A percentile compares a stretch with the other conserved stretches of the same genome.
phyloP scores from a whole-genome alignment of 2,113 vertebrate species.

The Lagopus muta region DNA sequence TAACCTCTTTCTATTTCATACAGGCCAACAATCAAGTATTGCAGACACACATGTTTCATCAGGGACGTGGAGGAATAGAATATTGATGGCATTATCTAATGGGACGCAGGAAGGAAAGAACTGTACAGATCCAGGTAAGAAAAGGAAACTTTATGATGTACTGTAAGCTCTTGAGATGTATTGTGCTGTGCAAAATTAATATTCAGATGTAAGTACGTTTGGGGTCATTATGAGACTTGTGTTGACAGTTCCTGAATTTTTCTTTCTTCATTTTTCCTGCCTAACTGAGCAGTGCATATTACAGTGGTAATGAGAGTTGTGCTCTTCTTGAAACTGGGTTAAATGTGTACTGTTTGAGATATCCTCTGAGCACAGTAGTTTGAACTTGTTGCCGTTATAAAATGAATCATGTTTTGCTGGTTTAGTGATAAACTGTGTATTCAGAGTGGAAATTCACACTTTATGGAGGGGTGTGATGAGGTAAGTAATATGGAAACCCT shows the following conservation, averaged over 20 bases:
- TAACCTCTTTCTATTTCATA: constrained; percentile 36
- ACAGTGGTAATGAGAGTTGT: background rate
- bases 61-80: constrained; percentile 87
- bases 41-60: constrained; percentile 60
- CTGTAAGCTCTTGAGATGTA: background rate
- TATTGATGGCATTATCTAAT: constrained; percentile 88
- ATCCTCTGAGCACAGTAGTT: background rate
- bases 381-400: background rate
- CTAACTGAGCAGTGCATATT: background rate
- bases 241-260: background rate
- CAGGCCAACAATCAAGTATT: constrained; percentile 83
- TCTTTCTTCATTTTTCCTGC: background rate
- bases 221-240: background rate
- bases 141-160: background rate
- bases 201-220: background rate
- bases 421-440: background rate
- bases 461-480: background rate
- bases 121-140: constrained; percentile 92
- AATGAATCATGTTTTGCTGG: background rate
- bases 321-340: background rate
- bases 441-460: background rate
- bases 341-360: background rate
- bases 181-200: background rate
- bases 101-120: constrained; percentile 83
- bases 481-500: background rate